phyloP scores from a whole-genome alignment of 2,797 vertebrate species.

The Meriones psammophilus region DNA sequence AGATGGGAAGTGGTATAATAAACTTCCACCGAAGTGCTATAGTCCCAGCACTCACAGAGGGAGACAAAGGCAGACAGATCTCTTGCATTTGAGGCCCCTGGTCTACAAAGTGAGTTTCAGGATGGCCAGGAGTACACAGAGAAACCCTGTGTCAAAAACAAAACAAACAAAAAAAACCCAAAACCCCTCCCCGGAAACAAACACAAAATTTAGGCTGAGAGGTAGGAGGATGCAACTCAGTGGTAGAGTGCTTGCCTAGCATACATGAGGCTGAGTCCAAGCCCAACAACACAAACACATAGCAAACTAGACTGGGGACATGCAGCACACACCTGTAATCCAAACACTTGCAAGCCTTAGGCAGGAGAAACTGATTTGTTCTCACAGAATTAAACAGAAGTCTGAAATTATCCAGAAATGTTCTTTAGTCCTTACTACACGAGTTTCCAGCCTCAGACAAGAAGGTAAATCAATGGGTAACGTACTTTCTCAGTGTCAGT shows the following conservation, averaged over 20 bases:
- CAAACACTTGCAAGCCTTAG: neutral
- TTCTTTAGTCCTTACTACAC: conserved; percentile 21
- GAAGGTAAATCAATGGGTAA: neutral
- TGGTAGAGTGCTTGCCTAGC: neutral
- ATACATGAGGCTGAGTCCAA: neutral
- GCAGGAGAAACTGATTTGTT: neutral
- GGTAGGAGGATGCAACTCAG: neutral
- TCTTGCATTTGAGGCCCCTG: neutral
- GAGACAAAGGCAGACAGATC: neutral
- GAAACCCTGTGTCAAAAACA: neutral
- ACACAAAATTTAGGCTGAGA: neutral
- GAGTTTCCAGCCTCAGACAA: conserved; percentile 49
- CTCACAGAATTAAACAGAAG: conserved; percentile 1
- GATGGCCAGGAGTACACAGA: neutral
- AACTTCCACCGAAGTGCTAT: no score
- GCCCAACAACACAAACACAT: neutral
- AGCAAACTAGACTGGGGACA: neutral
- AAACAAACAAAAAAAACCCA: neutral
- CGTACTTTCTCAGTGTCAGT: neutral
- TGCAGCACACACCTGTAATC: no score
- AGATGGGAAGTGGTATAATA: no score
- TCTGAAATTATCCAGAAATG: conserved; percentile 37
- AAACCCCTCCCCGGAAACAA: no score
- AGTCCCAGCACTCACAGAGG: neutral
- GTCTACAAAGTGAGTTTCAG: neutral